A percentile compares a stretch with the other conserved stretches of the same genome.
Evolutionary conservation across 1,140 invertebrate species (phyloP).

Genomic region (Apis dorsata): DNA sequence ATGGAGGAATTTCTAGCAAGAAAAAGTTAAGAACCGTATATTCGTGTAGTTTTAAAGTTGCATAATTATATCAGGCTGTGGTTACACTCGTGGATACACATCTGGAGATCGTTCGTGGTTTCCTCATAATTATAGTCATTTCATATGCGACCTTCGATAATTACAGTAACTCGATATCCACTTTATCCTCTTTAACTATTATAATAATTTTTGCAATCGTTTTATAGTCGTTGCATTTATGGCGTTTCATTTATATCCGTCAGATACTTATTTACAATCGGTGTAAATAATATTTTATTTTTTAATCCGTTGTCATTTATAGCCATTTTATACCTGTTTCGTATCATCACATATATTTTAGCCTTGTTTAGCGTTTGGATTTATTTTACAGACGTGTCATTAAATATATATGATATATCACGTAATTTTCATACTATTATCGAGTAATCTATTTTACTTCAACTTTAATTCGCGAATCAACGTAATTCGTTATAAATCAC

Average conservation of each 20-base stretch:
- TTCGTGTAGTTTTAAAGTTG: neutral
- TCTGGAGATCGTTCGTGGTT: neutral
- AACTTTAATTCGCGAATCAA: too few species aligned
- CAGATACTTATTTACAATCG: too few species aligned
- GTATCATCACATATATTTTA: neutral
- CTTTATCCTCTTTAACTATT: too few species aligned
- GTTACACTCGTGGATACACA: neutral
- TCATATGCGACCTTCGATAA: neutral
- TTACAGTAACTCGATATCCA: neutral
- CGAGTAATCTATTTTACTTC: too few species aligned
- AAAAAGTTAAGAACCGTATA: neutral
- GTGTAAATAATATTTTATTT: too few species aligned
- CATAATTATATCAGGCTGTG: neutral
- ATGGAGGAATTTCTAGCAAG: fast-evolving
- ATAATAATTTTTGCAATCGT: neutral
- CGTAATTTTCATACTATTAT: too few species aligned
- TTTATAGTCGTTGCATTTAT: neutral
- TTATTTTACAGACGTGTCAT: too few species aligned
- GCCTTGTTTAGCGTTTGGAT: too few species aligned
- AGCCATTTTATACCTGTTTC: conserved; percentile 6
- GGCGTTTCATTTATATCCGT: neutral
- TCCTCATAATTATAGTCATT: neutral
- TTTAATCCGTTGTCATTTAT: neutral
- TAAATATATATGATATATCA: too few species aligned
- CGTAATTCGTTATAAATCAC: too few species aligned